Evolutionary conservation across 1,140 invertebrate genomes (phyloP), one percentile per base, ranked within the genome.

Genomic region (Pseudomyrmex sp.): DNA sequence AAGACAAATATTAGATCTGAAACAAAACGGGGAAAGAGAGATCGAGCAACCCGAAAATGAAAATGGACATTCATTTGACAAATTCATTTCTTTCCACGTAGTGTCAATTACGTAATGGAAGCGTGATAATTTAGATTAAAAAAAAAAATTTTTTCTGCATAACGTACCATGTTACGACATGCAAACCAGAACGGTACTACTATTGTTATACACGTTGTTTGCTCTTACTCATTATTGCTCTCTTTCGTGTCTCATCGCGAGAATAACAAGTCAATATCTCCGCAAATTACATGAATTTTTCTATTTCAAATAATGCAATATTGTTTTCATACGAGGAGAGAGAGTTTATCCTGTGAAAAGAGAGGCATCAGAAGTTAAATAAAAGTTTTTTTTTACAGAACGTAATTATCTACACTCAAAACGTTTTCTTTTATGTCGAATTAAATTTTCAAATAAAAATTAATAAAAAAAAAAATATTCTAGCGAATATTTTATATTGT

Each of bases 101-200:
- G 8, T 72, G 54, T 20, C 54, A 80, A 80, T 80, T 80, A 80
- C 54, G 13, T 80, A 80, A 80, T 80, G 76, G 48, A 62, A 61
- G 1, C 35, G 35, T 70, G 52, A 44, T 68, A 56, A 77, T 46
- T 26, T 20, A 18, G 13, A 9, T 44, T 26, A 80, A 59, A 72
- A n/a, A 48, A 52, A 50, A 46, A 48, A 26, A 4, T 26, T 1
- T 35, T 35, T 63, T 7, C 54, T 0, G 50, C 15, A 13, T 69
- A 46, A 23, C 20, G 12, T 18, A 12, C 7, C 7, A 50, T 9
- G 44, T 20, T 20, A 48, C 15, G 9, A 12, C 12, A 48, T 48
- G 15, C 44, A 26, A 12, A 9, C 56, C 35, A 12, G 35, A 52
- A 35, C 35, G 58, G 4, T 59, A 69, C 9, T n/a, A 3, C 9